phyloP scores from a whole-genome alignment of 2,888 invertebrate species.

The Patella pellucida region DNA sequence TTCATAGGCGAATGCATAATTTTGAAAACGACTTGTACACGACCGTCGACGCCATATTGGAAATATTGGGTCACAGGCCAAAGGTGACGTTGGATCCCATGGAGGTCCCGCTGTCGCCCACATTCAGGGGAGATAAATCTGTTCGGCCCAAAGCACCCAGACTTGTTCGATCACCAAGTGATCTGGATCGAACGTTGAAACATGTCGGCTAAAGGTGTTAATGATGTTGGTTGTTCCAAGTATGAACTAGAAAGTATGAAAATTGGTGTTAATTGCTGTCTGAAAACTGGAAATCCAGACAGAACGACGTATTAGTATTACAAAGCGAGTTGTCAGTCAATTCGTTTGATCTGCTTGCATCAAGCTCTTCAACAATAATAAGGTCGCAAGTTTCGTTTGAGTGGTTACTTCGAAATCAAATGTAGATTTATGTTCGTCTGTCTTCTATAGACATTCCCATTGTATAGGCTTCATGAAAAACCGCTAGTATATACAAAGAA shows the following conservation, averaged over 20 bases:
- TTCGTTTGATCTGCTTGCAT: too few relatives aligned
- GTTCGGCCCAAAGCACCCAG: slow-evolving; percentile 41
- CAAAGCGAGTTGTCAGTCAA: too few relatives aligned
- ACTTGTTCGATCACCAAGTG: slow-evolving; percentile 52
- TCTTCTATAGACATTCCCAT: too few relatives aligned
- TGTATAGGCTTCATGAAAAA: too few relatives aligned
- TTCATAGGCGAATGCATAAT: slow-evolving; percentile 65
- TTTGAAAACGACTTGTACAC: slow-evolving; percentile 67
- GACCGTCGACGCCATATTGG: slow-evolving; percentile 67
- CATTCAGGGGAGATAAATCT: slow-evolving; percentile 23
- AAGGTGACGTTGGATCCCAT: slow-evolving; percentile 35
- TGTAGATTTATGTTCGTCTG: too few relatives aligned
- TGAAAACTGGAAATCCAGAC: too few relatives aligned
- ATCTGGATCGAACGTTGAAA: slow-evolving; percentile 44
- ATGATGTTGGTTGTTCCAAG: not conserved
- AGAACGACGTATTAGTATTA: too few relatives aligned
- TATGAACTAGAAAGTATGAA: not conserved
- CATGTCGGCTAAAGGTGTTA: slow-evolving; percentile 34
- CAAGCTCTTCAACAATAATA: too few relatives aligned
- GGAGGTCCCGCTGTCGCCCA: slow-evolving; percentile 13
- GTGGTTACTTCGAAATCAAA: too few relatives aligned
- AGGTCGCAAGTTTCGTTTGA: too few relatives aligned
- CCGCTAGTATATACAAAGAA: too few relatives aligned
- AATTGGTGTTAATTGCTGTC: too few relatives aligned
- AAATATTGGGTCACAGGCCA: slow-evolving; percentile 66